Conservation (phyloP, 2,888 invertebrate genomes). For the Hypomecis punctinalis region DNA sequence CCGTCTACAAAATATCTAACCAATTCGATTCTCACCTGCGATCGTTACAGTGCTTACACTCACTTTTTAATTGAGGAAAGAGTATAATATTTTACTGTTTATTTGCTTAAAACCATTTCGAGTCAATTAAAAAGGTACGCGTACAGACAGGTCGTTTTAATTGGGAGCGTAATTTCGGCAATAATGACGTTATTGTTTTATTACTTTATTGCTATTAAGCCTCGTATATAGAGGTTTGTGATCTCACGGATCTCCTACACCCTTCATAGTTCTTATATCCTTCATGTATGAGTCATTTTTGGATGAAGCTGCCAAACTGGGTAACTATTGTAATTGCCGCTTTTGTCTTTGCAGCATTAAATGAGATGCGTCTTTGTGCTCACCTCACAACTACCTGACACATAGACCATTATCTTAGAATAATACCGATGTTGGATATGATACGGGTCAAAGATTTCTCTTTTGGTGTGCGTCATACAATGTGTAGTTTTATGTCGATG, state of each 20-base stretch:
- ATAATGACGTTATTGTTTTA: conserved; percentile 51
- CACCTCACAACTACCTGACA: conserved; percentile 63
- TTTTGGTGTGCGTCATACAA: conserved; percentile 30
- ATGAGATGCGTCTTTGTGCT: conserved; percentile 72
- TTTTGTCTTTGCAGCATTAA: conserved; percentile 78
- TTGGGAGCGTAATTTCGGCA: conserved; percentile 44
- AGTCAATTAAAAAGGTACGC: conserved; percentile 44
- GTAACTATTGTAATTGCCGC: conserved; percentile 66
- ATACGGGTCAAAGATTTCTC: conserved; percentile 54
- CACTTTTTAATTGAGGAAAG: conserved; percentile 45
- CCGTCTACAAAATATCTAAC: conserved; percentile 38
- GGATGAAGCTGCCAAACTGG: conserved; percentile 37
- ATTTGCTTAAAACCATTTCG: conserved; percentile 43
- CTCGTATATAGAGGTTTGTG: conserved; percentile 31
- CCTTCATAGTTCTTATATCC: conserved; percentile 29
- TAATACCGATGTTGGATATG: conserved; percentile 51
- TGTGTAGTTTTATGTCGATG: conserved; percentile 26
- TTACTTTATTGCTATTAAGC: conserved; percentile 50
- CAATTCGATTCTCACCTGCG: conserved; percentile 42
- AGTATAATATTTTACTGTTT: conserved; percentile 43
- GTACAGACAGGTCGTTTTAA: conserved; percentile 42
- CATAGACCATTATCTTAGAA: conserved; percentile 56
- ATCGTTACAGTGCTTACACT: conserved; percentile 39
- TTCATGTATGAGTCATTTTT: conserved; percentile 31
- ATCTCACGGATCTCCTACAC: conserved; percentile 27